phyloP scores from a whole-genome alignment of 2,797 vertebrate genomes.

The Ctenochaetus hawaiiensis region DNA sequence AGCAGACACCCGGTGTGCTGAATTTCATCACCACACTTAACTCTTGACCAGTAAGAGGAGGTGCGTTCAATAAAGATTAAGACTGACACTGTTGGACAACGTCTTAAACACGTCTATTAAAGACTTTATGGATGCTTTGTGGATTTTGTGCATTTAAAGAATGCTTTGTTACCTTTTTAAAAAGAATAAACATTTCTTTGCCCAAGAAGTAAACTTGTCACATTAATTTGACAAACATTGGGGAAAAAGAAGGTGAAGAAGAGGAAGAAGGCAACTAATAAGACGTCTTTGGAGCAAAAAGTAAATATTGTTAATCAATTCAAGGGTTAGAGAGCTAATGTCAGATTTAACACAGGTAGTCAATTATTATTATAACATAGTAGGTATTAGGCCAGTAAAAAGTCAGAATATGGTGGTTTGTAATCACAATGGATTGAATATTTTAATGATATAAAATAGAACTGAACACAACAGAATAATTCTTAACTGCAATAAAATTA shows the following conservation, averaged over 20 bases:
- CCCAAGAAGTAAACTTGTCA: not conserved
- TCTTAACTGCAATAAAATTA: too few species aligned
- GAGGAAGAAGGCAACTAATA: too few species aligned
- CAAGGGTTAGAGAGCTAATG: too few species aligned
- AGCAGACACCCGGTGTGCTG: conserved; percentile 5
- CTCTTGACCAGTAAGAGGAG: conserved; percentile 3
- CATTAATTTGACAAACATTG: not conserved
- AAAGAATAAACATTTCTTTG: conserved; percentile 20
- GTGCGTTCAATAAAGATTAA: not conserved
- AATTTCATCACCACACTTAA: not conserved
- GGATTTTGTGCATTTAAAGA: conserved; percentile 15
- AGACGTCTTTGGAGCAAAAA: too few species aligned
- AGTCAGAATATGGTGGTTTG: too few species aligned
- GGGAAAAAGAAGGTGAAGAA: not conserved
- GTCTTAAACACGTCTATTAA: not conserved
- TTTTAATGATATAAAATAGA: too few species aligned
- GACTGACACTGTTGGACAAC: conserved; percentile 1
- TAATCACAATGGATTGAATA: too few species aligned
- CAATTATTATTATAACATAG: too few species aligned
- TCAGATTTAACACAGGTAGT: too few species aligned
- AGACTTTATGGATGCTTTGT: not conserved
- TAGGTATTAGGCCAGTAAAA: too few species aligned
- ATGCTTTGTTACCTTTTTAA: not conserved
- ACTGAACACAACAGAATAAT: too few species aligned
- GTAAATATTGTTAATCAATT: too few species aligned